Base-by-base conservation (phyloP, 1,140 invertebrate genomes). In the Adelges cooleyi region DNA sequence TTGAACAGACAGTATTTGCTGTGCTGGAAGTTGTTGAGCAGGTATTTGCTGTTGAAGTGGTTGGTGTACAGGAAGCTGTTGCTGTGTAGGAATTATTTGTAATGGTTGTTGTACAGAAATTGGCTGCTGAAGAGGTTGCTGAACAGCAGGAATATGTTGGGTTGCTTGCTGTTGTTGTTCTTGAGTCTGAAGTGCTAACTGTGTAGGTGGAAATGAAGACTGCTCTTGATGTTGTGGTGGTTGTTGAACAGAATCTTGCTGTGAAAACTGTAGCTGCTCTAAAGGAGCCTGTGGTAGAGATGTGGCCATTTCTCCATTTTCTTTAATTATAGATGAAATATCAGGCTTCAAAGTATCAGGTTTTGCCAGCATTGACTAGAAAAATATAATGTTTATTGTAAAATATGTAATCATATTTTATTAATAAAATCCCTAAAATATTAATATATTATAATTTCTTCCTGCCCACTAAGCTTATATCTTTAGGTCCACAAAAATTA, bases 271-370 rank as follows among this genome's bases (percentile, higher is more conserved):
- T 13, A 18, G 23, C 22, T 62, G 38, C 22, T 62, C n/a, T 44
- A 22, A 29, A 23, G 20, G 42, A 20, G 22, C 9, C 40, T 40
- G 52, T n/a, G 8, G 40, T 17, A 20, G 17, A 18, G 56, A 48
- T 44, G 23, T 27, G 18, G 42, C 3, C 15, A 48, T 62, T 62
- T 62, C 56, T 48, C 42, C 42, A 62, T 62, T 62, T 62, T 62
- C 56, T 15, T 3, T 62, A 36, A 42, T 10, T 15, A 40, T 27
- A 18, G 56, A 33, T 33, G 11, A 33, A 33, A 6, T 33, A 33
- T 33, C 29, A n/a, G n/a, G n/a, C 29, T 33, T 33, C 5, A 33
- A 33, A 33, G 5, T 33, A 6, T 33, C 29, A 33, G 5, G 5
- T 11, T 33, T 33, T 33, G 29, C 11, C 11, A 33, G 29, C 5